Evolutionary conservation across 2,888 invertebrate genomes (phyloP).

Genomic region (Machimus atricapillus): DNA sequence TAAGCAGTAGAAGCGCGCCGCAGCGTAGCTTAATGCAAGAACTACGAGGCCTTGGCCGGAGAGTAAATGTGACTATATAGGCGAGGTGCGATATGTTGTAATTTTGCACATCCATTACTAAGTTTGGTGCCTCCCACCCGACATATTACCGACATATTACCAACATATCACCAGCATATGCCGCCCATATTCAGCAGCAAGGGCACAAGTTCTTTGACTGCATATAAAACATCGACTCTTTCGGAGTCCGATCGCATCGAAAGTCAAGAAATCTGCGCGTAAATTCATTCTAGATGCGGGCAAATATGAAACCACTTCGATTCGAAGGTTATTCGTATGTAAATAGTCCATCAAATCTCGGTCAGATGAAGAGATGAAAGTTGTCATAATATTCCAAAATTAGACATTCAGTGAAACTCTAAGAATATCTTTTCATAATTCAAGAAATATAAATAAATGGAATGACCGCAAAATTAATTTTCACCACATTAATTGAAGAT

Average conservation of each 20-base stretch:
- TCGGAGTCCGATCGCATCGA: not conserved
- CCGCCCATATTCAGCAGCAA: not conserved
- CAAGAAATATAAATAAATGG: not conserved
- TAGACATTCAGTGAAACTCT: not conserved
- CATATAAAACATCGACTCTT: not conserved
- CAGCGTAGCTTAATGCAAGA: constrained; percentile 2
- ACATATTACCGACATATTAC: not conserved
- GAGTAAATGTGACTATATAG: not conserved
- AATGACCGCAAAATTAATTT: not conserved
- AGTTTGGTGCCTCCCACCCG: not conserved
- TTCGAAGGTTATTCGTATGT: not conserved
- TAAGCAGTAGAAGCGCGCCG: not conserved
- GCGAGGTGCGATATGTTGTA: not conserved
- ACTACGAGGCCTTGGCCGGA: not conserved
- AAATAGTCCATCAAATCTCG: not conserved
- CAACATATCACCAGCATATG: not conserved
- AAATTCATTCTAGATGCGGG: not conserved
- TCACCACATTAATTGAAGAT: not conserved
- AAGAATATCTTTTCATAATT: not conserved
- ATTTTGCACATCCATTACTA: not conserved
- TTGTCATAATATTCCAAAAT: not conserved
- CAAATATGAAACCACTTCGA: not conserved
- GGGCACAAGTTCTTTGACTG: constrained; percentile 15
- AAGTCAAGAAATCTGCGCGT: not conserved
- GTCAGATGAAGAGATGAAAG: not conserved